Conservation (phyloP, 2,797 vertebrate genomes). For the Apodemus agrarius region DNA sequence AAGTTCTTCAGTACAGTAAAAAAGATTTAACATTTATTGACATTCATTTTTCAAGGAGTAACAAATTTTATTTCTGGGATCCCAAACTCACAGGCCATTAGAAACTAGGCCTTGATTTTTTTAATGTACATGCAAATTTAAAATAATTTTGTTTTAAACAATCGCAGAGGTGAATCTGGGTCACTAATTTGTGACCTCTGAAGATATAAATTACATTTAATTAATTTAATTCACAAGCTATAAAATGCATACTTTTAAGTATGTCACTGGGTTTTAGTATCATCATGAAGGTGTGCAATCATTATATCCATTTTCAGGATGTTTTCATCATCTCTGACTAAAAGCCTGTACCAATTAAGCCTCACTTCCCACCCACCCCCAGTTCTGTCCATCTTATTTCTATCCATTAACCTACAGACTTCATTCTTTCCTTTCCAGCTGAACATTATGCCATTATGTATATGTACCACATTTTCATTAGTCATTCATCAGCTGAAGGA, state of each 20-base stretch:
- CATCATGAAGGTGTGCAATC: background rate
- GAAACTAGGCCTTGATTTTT: background rate
- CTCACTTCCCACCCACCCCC: background rate
- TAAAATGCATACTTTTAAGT: background rate
- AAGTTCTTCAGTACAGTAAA: background rate
- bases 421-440: background rate
- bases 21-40: background rate
- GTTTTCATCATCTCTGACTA: background rate
- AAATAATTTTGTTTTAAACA: conserved; percentile 45
- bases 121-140: conserved; percentile 17
- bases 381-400: background rate
- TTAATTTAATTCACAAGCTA: conserved; percentile 7
- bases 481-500: background rate
- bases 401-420: background rate
- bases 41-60: background rate
- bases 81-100: background rate
- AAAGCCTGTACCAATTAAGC: background rate
- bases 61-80: conserved; percentile 44
- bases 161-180: background rate
- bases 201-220: background rate
- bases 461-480: background rate
- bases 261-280: background rate
- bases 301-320: background rate
- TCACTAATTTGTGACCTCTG: background rate
- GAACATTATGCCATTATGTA: background rate